These are phyloP conservation scores for Bagarius yarrelli DNA, from an alignment of 2,113 vertebrate genomes.

Conservation along the genomic window DNA sequence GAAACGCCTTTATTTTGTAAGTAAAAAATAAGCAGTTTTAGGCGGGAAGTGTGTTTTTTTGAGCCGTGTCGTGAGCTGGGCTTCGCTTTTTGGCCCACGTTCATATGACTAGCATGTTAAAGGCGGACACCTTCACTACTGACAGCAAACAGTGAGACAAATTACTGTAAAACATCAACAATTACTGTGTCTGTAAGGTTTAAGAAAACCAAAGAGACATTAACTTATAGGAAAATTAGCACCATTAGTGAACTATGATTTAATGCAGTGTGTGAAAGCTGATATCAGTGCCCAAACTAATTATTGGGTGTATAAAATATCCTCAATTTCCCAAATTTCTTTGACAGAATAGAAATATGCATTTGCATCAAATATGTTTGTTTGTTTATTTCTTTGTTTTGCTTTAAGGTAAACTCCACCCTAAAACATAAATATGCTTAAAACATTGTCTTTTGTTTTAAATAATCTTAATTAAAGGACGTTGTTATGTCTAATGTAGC, in stretches of 20 bases:
- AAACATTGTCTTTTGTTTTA: not conserved
- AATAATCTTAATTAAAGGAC: no score
- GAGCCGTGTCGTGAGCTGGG: conserved; percentile 34
- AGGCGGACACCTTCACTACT: not conserved
- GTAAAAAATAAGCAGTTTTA: not conserved
- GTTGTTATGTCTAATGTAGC: not conserved
- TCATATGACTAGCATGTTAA: not conserved
- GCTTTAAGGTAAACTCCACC: not conserved
- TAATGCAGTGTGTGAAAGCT: not conserved
- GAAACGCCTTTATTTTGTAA: not conserved
- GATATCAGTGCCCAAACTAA: not conserved
- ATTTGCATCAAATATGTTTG: not conserved
- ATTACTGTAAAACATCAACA: not conserved
- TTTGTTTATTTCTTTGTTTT: not conserved
- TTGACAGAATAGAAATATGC: not conserved
- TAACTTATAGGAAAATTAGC: not conserved
- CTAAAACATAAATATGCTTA: not conserved
- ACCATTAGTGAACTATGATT: not conserved
- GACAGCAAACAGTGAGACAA: not conserved
- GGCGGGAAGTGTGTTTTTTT: not conserved
- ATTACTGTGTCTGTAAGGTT: not conserved
- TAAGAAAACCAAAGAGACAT: not conserved
- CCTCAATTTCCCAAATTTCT: not conserved
- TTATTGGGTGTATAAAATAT: not conserved
- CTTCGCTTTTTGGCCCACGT: conserved; percentile 40